A percentile compares a stretch with the other conserved stretches of the same genome.
phyloP scores from a whole-genome alignment of 2,888 invertebrate species.

The Nephrocerus scutellatus region DNA sequence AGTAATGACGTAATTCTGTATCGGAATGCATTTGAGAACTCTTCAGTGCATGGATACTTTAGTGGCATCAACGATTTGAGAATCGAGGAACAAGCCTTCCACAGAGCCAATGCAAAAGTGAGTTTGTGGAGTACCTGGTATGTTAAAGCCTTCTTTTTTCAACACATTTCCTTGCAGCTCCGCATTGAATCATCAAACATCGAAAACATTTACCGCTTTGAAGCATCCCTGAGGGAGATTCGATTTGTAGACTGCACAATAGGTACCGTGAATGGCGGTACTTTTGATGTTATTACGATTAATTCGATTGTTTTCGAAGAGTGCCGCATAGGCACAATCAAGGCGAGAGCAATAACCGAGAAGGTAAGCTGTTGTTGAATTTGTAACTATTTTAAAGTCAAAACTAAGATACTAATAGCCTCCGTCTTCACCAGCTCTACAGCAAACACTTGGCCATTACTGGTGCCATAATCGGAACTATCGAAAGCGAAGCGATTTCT shows the following conservation, averaged over 20 bases:
- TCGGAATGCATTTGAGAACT: conserved; percentile 37
- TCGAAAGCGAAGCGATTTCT: conserved; percentile 42
- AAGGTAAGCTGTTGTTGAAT: conserved; percentile 29
- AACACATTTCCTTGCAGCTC: conserved; percentile 27
- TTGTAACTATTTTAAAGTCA: background rate
- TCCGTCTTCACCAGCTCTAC: conserved; percentile 25
- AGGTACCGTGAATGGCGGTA: conserved; percentile 32
- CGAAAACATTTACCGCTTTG: conserved; percentile 36
- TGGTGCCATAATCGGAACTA: conserved; percentile 38
- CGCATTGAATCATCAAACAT: conserved; percentile 36
- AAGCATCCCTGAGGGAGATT: conserved; percentile 39
- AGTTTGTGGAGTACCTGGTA: conserved; percentile 15
- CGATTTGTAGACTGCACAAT: conserved; percentile 38
- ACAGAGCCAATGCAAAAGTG: conserved; percentile 37
- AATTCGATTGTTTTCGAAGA: conserved; percentile 38
- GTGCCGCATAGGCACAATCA: conserved; percentile 39
- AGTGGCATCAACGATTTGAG: conserved; percentile 32
- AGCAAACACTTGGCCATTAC: conserved; percentile 40
- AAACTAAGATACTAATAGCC: too few species aligned
- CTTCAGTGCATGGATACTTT: conserved; percentile 36
- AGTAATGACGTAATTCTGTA: conserved; percentile 33
- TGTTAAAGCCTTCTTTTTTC: background rate
- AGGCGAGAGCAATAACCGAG: conserved; percentile 39
- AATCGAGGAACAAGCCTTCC: conserved; percentile 39
- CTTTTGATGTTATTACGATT: conserved; percentile 44